phyloP scores from a whole-genome alignment of 2,797 vertebrate genomes.

The Hemibagrus guttatus region DNA sequence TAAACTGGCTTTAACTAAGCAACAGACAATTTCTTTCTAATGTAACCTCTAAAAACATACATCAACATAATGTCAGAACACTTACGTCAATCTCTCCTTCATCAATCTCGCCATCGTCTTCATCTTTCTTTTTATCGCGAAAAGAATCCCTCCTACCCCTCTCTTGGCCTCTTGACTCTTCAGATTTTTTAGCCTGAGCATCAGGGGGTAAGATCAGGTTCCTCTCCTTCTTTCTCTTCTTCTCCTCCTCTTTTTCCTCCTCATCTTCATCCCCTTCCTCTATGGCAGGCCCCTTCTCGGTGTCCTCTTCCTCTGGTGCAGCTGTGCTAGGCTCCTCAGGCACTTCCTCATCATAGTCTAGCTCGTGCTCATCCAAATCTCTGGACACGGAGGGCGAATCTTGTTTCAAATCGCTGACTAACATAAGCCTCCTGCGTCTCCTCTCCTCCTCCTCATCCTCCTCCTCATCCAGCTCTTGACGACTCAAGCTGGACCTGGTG shows the following conservation, averaged over 20 bases:
- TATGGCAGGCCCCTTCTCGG: conserved; percentile 82
- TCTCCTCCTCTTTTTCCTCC: conserved; percentile 70
- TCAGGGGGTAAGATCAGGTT: conserved; percentile 73
- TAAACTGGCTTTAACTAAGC: neutral
- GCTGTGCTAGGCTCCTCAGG: conserved; percentile 84
- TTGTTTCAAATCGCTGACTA: conserved; percentile 81
- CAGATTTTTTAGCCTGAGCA: conserved; percentile 63
- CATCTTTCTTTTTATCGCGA: conserved; percentile 91
- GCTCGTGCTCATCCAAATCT: conserved; percentile 93
- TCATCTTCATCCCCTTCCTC: conserved; percentile 81
- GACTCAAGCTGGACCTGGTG: conserved; percentile 39
- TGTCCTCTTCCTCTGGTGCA: conserved; percentile 73
- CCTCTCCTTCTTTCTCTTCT: conserved; percentile 68
- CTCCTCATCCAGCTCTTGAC: conserved; percentile 65
- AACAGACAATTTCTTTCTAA: neutral
- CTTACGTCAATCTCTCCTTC: conserved; percentile 99
- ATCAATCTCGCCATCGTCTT: conserved; percentile 95
- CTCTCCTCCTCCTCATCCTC: conserved; percentile 64
- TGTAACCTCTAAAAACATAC: conserved; percentile 4
- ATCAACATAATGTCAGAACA: conserved; percentile 48
- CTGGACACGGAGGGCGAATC: conserved; percentile 90
- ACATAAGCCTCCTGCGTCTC: conserved; percentile 66
- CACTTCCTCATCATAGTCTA: conserved; percentile 98
- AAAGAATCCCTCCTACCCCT: conserved; percentile 78
- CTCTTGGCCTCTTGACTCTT: conserved; percentile 67